Percentiles rank a stretch among this genome's conserved stretches.
These are phyloP conservation scores for Oreonectes daqikongensis DNA, from an alignment of 2,797 vertebrate genomes.

Conservation along the genomic window DNA sequence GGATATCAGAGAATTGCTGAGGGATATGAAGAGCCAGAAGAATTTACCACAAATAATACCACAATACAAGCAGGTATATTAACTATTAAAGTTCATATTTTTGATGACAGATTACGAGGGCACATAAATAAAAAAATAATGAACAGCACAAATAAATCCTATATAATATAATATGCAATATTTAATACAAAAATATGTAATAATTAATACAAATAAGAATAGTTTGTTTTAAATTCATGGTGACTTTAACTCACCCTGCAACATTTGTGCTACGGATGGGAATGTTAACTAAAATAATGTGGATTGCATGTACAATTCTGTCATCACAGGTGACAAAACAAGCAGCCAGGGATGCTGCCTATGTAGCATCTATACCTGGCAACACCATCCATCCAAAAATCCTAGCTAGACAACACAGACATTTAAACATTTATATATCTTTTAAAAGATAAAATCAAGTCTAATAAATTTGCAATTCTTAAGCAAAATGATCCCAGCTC, in stretches of 20 bases:
- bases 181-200: too few relatives aligned
- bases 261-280: neutral
- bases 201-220: too few relatives aligned
- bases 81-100: too few relatives aligned
- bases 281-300: neutral
- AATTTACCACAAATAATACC: too few relatives aligned
- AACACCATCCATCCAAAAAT: neutral
- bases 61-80: too few relatives aligned
- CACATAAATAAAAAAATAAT: too few relatives aligned
- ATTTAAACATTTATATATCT: neutral
- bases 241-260: neutral
- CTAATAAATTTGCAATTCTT: conserved; percentile 5
- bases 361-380: neutral
- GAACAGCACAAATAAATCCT: too few relatives aligned
- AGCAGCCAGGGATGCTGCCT: neutral
- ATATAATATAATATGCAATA: too few relatives aligned
- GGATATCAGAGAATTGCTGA: neutral
- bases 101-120: too few relatives aligned
- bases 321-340: neutral
- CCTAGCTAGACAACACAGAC: neutral
- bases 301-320: neutral
- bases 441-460: neutral
- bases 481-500: conserved; percentile 24
- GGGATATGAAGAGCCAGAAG: too few relatives aligned
- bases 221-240: too few relatives aligned